Percentiles rank a stretch among this genome's conserved stretches.
phyloP scores from a whole-genome alignment of 2,888 invertebrate genomes.

The Marronus borbonicus region DNA sequence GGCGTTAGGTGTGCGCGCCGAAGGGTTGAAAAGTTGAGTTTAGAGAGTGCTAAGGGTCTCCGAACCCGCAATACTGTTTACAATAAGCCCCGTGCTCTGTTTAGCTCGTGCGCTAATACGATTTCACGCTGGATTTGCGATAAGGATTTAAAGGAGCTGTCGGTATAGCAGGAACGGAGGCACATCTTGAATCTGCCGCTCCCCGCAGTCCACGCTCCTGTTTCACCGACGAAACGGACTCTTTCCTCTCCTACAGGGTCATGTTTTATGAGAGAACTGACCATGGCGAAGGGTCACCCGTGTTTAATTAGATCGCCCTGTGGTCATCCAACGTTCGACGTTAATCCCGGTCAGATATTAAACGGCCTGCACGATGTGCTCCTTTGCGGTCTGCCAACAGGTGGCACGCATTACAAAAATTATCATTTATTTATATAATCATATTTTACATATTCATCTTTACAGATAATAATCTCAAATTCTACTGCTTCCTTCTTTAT shows the following conservation, averaged over 20 bases:
- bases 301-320: constrained; percentile 55
- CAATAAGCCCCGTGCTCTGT: constrained; percentile 68
- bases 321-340: constrained; percentile 50
- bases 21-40: constrained; percentile 67
- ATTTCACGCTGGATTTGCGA: constrained; percentile 80
- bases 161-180: constrained; percentile 54
- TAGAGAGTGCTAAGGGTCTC: constrained; percentile 69
- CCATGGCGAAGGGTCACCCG: constrained; percentile 40
- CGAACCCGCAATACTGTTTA: constrained; percentile 71
- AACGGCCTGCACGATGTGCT: constrained; percentile 47
- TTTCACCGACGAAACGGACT: constrained; percentile 20
- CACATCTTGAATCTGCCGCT: constrained; percentile 46
- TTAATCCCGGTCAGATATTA: constrained; percentile 54
- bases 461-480: too few species aligned
- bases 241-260: constrained; percentile 44
- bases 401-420: constrained; percentile 52
- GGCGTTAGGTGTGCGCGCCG: constrained; percentile 55
- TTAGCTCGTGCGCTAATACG: constrained; percentile 74
- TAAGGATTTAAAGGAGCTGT: constrained; percentile 74
- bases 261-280: constrained; percentile 51
- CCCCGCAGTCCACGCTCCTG: neutral
- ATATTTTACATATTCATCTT: neutral
- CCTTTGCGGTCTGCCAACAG: constrained; percentile 55
- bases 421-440: constrained; percentile 18
- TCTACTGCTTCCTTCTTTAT: too few species aligned